These are phyloP conservation scores for Cranoglanis bouderius DNA, from an alignment of 2,113 vertebrate genomes.

Conservation along the genomic window DNA sequence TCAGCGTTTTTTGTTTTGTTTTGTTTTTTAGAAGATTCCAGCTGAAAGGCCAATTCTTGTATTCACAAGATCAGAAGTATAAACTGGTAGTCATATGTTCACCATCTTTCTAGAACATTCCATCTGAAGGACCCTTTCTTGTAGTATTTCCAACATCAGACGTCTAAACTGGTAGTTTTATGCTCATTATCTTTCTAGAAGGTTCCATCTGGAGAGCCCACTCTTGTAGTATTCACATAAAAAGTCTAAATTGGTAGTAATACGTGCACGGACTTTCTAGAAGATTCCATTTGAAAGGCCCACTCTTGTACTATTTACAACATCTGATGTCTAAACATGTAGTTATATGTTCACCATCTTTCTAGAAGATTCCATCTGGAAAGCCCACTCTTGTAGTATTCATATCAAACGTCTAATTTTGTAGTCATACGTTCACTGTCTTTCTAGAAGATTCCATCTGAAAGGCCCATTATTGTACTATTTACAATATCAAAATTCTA, in stretches of 20 bases:
- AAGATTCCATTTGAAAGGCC: background rate
- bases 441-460: background rate
- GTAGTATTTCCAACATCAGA: background rate
- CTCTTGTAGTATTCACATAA: background rate
- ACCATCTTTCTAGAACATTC: background rate
- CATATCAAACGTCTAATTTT: background rate
- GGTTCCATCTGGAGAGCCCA: background rate
- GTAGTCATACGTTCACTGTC: background rate
- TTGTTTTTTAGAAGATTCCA: background rate
- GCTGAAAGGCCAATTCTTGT: background rate
- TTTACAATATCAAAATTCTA: background rate
- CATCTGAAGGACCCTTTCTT: background rate
- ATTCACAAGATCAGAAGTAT: background rate
- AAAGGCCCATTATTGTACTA: background rate
- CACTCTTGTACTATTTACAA: background rate
- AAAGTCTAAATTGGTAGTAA: background rate
- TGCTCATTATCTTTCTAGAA: background rate
- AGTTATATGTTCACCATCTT: background rate
- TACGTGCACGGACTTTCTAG: background rate
- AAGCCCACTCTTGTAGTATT: background rate
- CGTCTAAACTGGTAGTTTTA: background rate
- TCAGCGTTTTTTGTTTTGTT: background rate
- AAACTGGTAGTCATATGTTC: background rate
- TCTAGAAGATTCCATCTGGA: background rate
- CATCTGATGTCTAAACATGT: background rate